These are phyloP conservation scores for Perizoma affinitatum DNA, from an alignment of 2,888 invertebrate species.

Conservation along the genomic window DNA sequence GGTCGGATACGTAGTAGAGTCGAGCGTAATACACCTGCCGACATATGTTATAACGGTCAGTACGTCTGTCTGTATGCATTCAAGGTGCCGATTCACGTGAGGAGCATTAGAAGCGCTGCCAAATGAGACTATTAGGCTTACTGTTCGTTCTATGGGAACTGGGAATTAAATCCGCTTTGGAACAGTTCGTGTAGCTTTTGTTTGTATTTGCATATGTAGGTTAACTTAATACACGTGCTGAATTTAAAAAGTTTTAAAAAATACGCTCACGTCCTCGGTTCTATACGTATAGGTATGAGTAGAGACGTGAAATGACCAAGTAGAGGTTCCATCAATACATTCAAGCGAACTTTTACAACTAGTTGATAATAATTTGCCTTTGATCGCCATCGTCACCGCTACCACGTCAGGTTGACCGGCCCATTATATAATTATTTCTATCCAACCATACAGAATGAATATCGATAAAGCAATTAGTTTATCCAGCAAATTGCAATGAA, in stretches of 20 bases:
- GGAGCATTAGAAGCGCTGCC: slow-evolving; percentile 10
- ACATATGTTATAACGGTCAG: slow-evolving; percentile 49
- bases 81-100: slow-evolving; percentile 1
- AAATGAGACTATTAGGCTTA: slow-evolving; percentile 9
- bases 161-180: background rate
- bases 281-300: too few relatives aligned
- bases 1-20: slow-evolving; percentile 27
- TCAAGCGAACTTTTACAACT: too few relatives aligned
- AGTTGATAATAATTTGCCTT: too few relatives aligned
- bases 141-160: background rate
- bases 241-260: too few relatives aligned
- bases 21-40: slow-evolving; percentile 40
- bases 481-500: background rate
- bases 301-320: too few relatives aligned
- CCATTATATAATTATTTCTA: too few relatives aligned
- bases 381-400: too few relatives aligned
- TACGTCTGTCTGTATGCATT: slow-evolving; percentile 23
- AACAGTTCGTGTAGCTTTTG: background rate
- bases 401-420: too few relatives aligned
- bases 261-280: too few relatives aligned
- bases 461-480: slow-evolving; percentile 1
- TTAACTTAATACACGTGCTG: too few relatives aligned
- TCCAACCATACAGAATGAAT: background rate
- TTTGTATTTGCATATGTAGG: too few relatives aligned
- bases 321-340: too few relatives aligned